Conservation (phyloP, 2,888 invertebrate species). For the Troilus luridus region DNA sequence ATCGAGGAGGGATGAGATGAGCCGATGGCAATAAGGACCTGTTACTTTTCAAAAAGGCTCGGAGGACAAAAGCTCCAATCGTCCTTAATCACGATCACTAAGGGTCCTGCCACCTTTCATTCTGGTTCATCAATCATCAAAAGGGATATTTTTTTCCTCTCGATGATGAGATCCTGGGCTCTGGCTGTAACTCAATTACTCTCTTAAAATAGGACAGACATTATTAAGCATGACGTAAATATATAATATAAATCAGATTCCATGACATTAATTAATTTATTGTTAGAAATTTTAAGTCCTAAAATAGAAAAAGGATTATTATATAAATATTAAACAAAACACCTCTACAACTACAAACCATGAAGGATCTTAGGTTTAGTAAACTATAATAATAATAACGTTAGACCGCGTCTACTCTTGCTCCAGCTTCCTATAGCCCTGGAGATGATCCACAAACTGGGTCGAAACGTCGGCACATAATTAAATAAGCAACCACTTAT, state of each 20-base stretch:
- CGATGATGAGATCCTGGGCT: neutral
- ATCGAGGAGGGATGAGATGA: neutral
- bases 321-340: too few species aligned
- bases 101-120: neutral
- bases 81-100: slow-evolving; percentile 34
- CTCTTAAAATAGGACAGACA: neutral
- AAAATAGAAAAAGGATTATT: too few species aligned
- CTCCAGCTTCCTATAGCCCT: too few species aligned
- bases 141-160: neutral
- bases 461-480: too few species aligned
- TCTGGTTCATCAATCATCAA: slow-evolving; percentile 22
- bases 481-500: too few species aligned
- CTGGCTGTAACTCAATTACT: neutral
- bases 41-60: slow-evolving; percentile 3
- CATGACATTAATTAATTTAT: too few species aligned
- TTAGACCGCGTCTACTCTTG: too few species aligned
- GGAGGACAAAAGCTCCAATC: slow-evolving; percentile 33
- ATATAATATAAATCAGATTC: neutral
- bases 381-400: too few species aligned
- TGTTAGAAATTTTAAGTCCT: too few species aligned
- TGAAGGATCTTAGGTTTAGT: too few species aligned
- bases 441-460: too few species aligned
- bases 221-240: neutral
- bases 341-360: too few species aligned
- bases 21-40: slow-evolving; percentile 37